These are phyloP conservation scores for Microdon myrmicae DNA, from an alignment of 2,888 invertebrate genomes.

Conservation along the genomic window DNA sequence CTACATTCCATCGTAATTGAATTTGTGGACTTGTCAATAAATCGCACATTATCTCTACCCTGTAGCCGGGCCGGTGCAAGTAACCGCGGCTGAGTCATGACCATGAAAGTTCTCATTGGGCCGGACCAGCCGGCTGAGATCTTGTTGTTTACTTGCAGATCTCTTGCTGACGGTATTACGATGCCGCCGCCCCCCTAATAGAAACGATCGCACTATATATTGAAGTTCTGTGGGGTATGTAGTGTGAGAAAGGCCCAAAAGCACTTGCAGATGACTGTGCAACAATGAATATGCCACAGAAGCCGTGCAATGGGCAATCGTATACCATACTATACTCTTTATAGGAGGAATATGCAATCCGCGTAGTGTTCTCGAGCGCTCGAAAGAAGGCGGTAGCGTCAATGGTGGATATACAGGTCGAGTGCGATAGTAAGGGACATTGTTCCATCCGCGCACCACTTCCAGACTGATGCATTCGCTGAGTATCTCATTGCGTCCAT, in stretches of 20 bases:
- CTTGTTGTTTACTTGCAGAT: slow-evolving; percentile 32
- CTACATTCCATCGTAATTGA: slow-evolving; percentile 52
- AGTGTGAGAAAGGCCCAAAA: slow-evolving; percentile 42
- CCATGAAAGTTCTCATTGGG: slow-evolving; percentile 42
- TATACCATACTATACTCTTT: too few relatives aligned
- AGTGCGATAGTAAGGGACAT: slow-evolving; percentile 39
- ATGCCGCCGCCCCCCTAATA: slow-evolving; percentile 32
- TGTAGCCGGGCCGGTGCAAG: slow-evolving; percentile 10
- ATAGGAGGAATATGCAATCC: background rate
- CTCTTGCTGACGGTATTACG: slow-evolving; percentile 23
- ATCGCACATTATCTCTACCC: slow-evolving; percentile 49
- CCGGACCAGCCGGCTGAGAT: slow-evolving; percentile 6
- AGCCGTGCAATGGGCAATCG: too few relatives aligned
- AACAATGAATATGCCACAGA: slow-evolving; percentile 45
- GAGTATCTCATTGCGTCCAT: slow-evolving; percentile 9
- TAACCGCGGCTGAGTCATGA: slow-evolving; percentile 46
- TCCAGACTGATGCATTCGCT: slow-evolving; percentile 14
- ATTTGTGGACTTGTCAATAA: slow-evolving; percentile 53
- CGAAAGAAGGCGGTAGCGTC: slow-evolving; percentile 27
- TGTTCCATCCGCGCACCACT: slow-evolving; percentile 16
- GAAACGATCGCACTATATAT: slow-evolving; percentile 25
- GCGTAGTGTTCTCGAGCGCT: slow-evolving; percentile 31
- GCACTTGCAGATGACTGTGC: slow-evolving; percentile 48
- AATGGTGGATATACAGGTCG: slow-evolving; percentile 36
- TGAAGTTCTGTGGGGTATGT: slow-evolving; percentile 11